Percentiles rank a stretch among this genome's conserved stretches.
phyloP scores from a whole-genome alignment of 2,888 invertebrate species.

The Beris morrisii region DNA sequence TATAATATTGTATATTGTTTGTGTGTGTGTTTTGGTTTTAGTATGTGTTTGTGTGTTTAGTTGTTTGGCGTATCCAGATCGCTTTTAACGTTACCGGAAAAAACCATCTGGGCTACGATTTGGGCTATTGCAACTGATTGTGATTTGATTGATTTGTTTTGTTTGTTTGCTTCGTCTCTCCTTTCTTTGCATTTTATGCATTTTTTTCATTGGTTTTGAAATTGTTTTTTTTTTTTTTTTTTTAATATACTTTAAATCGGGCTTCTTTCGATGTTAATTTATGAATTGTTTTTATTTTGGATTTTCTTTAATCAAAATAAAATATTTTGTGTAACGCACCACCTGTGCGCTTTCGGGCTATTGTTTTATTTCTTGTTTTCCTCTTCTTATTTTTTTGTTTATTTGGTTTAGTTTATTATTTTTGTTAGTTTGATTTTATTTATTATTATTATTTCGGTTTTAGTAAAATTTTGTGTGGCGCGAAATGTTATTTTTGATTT shows the following conservation, averaged over 20 bases:
- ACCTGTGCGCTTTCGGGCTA: constrained; percentile 33
- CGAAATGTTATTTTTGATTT: constrained; percentile 10
- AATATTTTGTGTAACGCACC: constrained; percentile 3
- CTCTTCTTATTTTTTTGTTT: not conserved
- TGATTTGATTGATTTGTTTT: constrained; percentile 13
- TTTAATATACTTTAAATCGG: constrained; percentile 5
- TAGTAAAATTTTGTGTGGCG: constrained; percentile 5
- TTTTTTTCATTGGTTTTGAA: too few relatives aligned
- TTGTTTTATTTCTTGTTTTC: constrained; percentile 20
- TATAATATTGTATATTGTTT: not conserved
- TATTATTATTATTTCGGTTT: constrained; percentile 8
- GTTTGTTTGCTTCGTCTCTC: not conserved
- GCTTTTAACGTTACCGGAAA: not conserved
- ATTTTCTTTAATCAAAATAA: not conserved
- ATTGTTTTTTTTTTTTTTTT: constrained; percentile 9
- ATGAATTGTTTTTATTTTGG: not conserved
- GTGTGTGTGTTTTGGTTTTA: not conserved
- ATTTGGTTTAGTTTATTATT: constrained; percentile 9
- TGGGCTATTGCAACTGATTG: constrained; percentile 38
- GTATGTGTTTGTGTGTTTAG: not conserved
- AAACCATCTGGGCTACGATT: constrained; percentile 26
- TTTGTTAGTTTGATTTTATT: not conserved
- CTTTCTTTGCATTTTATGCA: not conserved
- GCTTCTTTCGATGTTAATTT: constrained; percentile 8
- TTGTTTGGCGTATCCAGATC: not conserved